Conservation (phyloP, 2,888 invertebrate species). For the Candidula unifasciata region DNA sequence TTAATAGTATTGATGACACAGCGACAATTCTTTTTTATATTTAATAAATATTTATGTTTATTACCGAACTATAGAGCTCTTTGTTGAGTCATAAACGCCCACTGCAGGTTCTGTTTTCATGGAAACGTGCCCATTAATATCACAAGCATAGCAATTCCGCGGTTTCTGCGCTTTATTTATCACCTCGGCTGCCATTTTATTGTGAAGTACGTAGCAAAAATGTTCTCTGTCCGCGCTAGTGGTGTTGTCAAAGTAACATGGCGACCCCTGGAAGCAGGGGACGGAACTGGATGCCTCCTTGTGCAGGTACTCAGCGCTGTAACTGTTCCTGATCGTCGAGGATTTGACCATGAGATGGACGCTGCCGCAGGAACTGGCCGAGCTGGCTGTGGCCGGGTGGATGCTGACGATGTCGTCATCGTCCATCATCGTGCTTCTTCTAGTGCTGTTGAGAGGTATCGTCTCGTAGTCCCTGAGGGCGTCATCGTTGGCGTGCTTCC, state of each 20-base stretch:
- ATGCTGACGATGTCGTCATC: neutral
- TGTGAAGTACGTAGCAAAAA: neutral
- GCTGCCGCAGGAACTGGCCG: neutral
- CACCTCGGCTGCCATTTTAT: conserved; percentile 1
- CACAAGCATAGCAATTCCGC: conserved; percentile 31
- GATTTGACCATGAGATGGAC: neutral
- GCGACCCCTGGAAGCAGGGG: neutral
- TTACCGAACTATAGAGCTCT: conserved; percentile 28
- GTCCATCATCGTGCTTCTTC: neutral
- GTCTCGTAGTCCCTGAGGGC: conserved; percentile 23
- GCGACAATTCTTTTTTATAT: too few species aligned
- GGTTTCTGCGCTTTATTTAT: conserved; percentile 30
- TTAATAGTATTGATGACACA: too few species aligned
- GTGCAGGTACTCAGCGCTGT: neutral
- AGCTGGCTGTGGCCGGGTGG: neutral
- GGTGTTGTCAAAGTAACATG: neutral
- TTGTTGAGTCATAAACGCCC: neutral
- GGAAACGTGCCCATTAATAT: conserved; percentile 31
- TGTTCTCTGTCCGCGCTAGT: neutral
- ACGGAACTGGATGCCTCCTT: neutral
- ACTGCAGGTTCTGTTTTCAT: neutral
- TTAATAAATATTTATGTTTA: too few species aligned
- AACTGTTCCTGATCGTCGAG: neutral
- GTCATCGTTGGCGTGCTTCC: neutral
- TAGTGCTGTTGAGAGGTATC: conserved; percentile 12